Evolutionary conservation across 2,888 invertebrate species (phyloP), one percentile per base, ranked within the genome.

Genomic region (Cactoblastis cactorum): DNA sequence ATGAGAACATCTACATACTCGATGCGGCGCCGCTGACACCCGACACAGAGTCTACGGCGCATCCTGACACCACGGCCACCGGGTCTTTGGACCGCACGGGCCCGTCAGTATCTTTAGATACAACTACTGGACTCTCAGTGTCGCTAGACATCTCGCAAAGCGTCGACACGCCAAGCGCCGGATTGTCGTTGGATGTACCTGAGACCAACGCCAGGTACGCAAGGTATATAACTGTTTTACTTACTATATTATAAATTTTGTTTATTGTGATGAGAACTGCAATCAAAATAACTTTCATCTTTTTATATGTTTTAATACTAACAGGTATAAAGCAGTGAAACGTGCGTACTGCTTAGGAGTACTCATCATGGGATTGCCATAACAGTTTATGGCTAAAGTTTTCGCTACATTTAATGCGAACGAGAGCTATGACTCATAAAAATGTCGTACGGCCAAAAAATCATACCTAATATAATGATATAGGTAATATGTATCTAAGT

Each of bases 1-100:
- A n/a, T n/a, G n/a, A n/a, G n/a, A n/a, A n/a, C n/a, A n/a, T n/a
- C n/a, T n/a, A n/a, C n/a, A n/a, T n/a, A n/a, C n/a, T n/a, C n/a
- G n/a, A n/a, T n/a, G n/a, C 96, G 59, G 91, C 92, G 18, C 93
- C 94, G 0, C 92, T 93, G 63, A 94, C 94, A 0, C 94, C 94
- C 0, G 94, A 94, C 73, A 93, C 94, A 46, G 94, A 94, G 65
- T 92, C 93, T 11, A 93, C 93, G 0, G 84, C 80, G 1, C 87
- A 83, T 15, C 88, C 90, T 0, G 88, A 87, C 55, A 85, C 88
- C 18, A 84, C 86, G 0, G 82, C 83, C 15, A 82, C 85, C 0
- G 82, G 75, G 0, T 90, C 90, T 0, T 64, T 90, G 8, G 90
- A 89, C 61, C 77, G 83, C 49, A 86, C 87, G 2, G 90, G 88